These are phyloP conservation scores for Coracopsis vasa DNA, from an alignment of 2,113 vertebrate genomes.

Conservation along the genomic window DNA sequence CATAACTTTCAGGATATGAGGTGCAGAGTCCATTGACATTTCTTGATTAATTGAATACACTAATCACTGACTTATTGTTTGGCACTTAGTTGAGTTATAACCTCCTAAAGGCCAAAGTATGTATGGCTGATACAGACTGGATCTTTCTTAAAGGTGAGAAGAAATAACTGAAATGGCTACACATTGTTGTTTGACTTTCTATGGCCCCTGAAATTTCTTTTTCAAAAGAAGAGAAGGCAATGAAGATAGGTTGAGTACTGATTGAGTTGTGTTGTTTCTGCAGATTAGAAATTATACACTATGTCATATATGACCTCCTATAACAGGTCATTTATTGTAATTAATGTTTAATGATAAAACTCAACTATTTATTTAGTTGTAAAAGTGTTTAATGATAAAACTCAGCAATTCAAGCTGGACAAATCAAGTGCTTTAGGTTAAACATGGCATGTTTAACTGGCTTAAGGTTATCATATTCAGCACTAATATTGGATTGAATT, in stretches of 20 bases:
- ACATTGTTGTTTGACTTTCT: background rate
- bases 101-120: background rate
- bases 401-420: background rate
- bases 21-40: background rate
- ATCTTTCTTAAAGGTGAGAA: background rate
- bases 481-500: background rate
- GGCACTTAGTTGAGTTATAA: background rate
- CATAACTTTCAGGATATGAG: background rate
- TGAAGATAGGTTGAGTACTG: background rate
- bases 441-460: background rate
- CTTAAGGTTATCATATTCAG: background rate
- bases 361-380: background rate
- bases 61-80: background rate
- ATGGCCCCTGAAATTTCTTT: background rate
- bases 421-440: background rate
- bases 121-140: background rate
- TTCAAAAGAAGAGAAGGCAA: background rate
- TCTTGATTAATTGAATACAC: background rate
- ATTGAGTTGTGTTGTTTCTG: background rate
- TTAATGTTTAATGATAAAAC: background rate
- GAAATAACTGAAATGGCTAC: background rate
- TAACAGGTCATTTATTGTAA: background rate
- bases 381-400: background rate
- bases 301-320: background rate
- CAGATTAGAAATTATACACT: background rate